Evolutionary conservation across 2,888 invertebrate genomes (phyloP), one percentile per base, ranked within the genome.

Genomic region (Tubiluchus corallicola): DNA sequence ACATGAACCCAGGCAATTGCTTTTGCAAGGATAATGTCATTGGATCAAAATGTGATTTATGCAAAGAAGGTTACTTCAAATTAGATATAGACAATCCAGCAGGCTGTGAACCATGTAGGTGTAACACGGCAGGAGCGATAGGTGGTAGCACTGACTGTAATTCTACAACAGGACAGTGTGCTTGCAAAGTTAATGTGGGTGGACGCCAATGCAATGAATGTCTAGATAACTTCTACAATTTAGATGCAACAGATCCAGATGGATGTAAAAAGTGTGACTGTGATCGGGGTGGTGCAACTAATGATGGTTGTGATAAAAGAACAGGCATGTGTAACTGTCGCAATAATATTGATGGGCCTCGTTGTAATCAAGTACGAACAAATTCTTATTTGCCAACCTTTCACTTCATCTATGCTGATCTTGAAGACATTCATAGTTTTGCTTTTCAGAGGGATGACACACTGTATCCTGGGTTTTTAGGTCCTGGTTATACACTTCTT

Each of bases 21-120:
- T 44, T 50, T 37, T 63, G 63, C 49, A 47, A 83, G 82, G 73
- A 74, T 45, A 77, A 87, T 55, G 87, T 79, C 0, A 72, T 75
- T 4, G 94, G 94, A 0, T 73, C 74, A 41, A 78, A 79, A 52
- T 98, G 96, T 61, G 75, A 81, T 57, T 65, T 69, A 15, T 98
- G 96, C 65, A 74, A 75, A 51, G 72, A 76, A 37, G 81, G 83
- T 17, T 82, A 85, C 0, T 96, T 94, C 63, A 87, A 88, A 0
- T 66, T 96, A 18, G 74, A 82, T 0, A 65, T 65, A 0, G 72
- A 75, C 39, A 42, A 40, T 13, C 21, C 29, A 9, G 29, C 29
- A 9, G 29, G 29, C 9, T 29, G 29, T 29, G 9, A 9, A n/a
- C 29, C 29, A 9, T 29, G 29, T n/a, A 29, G 29, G n/a, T 29